These are phyloP conservation scores for Diuraphis noxia DNA, from an alignment of 1,140 invertebrate genomes.

Conservation along the genomic window DNA sequence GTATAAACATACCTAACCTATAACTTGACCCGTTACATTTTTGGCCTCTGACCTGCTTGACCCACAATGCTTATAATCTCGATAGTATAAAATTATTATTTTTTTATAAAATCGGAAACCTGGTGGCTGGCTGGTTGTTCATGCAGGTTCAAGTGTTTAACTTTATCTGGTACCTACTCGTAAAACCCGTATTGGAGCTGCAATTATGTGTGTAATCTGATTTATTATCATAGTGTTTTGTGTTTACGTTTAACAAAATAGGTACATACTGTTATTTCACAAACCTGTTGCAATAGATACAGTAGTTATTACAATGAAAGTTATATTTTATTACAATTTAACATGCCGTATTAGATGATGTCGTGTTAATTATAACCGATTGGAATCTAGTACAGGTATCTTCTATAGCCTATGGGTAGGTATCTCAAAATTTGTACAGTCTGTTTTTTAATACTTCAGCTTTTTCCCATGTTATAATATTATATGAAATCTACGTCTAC, in stretches of 20 bases:
- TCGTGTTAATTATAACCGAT: neutral
- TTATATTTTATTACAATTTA: neutral
- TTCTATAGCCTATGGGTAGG: neutral
- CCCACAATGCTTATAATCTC: neutral
- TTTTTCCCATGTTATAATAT: neutral
- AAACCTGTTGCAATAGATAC: neutral
- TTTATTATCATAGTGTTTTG: conserved; percentile 3
- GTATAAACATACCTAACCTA: neutral
- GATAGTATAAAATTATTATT: neutral
- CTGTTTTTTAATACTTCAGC: neutral
- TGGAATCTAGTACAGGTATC: neutral
- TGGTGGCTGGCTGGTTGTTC: neutral
- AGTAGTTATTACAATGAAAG: neutral
- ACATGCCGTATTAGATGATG: neutral
- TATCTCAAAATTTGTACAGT: neutral
- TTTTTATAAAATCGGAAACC: neutral
- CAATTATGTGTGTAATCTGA: neutral
- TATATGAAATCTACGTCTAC: neutral
- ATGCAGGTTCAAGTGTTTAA: neutral
- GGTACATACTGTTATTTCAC: conserved; percentile 12
- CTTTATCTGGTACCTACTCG: neutral
- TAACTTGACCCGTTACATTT: neutral
- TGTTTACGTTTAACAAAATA: conserved; percentile 4
- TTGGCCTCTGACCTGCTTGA: neutral
- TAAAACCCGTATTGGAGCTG: neutral